phyloP scores from a whole-genome alignment of 2,113 vertebrate genomes.

The Aptenodytes forsteri region DNA sequence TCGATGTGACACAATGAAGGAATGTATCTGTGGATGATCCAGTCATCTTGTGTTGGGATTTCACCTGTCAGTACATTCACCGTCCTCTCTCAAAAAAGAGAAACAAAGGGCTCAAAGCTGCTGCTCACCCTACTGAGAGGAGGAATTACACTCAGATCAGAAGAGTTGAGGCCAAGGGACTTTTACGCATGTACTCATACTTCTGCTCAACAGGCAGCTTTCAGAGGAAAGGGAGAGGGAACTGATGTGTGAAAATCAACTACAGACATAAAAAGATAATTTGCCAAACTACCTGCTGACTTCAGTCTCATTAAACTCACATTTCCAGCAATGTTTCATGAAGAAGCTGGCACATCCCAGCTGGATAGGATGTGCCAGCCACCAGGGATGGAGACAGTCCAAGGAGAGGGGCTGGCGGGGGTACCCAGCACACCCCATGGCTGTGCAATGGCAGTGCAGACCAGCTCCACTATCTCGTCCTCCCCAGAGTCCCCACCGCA shows the following conservation, averaged over 20 bases:
- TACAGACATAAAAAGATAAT: background rate
- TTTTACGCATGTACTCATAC: background rate
- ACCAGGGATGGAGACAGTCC: background rate
- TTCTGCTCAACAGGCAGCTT: background rate
- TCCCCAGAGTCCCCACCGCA: too few relatives aligned
- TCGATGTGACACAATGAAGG: background rate
- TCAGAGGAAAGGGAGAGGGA: background rate
- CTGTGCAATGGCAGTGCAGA: accelerated
- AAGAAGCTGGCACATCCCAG: background rate
- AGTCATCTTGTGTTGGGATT: background rate
- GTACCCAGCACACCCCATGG: background rate
- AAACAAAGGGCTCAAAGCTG: background rate
- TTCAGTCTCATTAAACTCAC: background rate
- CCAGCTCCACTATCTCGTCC: background rate
- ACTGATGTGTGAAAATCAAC: background rate
- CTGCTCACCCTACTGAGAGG: background rate
- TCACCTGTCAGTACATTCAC: background rate
- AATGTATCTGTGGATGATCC: background rate
- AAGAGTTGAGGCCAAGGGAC: background rate
- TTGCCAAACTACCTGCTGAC: background rate
- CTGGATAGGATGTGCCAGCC: background rate
- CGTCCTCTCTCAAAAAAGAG: background rate
- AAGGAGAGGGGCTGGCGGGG: background rate
- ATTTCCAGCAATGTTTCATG: background rate
- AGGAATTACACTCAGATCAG: background rate